phyloP scores from a whole-genome alignment of 1,140 invertebrate species.

The Hypsibius dujardini region DNA sequence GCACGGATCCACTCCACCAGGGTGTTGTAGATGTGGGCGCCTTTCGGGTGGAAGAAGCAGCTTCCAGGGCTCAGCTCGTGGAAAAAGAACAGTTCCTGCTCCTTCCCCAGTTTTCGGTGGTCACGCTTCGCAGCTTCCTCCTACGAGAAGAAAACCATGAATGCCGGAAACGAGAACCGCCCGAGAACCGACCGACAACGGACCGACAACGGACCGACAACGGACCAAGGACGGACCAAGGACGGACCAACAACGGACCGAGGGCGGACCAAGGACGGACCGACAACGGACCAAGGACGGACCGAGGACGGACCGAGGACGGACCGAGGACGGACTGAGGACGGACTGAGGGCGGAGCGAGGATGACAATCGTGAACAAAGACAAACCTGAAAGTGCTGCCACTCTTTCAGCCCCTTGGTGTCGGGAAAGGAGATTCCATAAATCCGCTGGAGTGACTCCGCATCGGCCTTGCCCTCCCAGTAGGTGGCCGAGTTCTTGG shows the following conservation, averaged over 20 bases:
- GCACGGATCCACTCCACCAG: constrained; percentile 66
- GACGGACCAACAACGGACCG: too few species aligned
- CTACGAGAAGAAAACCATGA: constrained; percentile 47
- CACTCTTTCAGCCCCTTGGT: constrained; percentile 91
- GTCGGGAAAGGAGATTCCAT: constrained; percentile 96
- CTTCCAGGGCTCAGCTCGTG: constrained; percentile 93
- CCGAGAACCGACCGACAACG: too few species aligned
- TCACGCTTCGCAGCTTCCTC: constrained; percentile 95
- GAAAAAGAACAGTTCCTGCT: constrained; percentile 98
- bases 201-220: too few species aligned
- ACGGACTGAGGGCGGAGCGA: too few species aligned
- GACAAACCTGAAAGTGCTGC: constrained; percentile 39
- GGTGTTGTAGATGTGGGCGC: constrained; percentile 90
- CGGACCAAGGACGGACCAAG: too few species aligned
- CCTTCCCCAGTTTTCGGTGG: constrained; percentile 70
- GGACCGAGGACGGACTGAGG: too few species aligned
- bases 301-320: too few species aligned
- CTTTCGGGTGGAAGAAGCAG: constrained; percentile 90
- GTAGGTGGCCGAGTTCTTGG: constrained; percentile 72
- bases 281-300: too few species aligned
- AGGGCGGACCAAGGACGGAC: too few species aligned
- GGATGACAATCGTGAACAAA: too few species aligned
- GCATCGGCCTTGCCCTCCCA: constrained; percentile 94
- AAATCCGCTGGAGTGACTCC: constrained; percentile 79
- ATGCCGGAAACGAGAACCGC: too few species aligned